These are phyloP conservation scores for Lepidocolaptes lacrymiger DNA, from an alignment of 2,797 vertebrate genomes.

Conservation along the genomic window DNA sequence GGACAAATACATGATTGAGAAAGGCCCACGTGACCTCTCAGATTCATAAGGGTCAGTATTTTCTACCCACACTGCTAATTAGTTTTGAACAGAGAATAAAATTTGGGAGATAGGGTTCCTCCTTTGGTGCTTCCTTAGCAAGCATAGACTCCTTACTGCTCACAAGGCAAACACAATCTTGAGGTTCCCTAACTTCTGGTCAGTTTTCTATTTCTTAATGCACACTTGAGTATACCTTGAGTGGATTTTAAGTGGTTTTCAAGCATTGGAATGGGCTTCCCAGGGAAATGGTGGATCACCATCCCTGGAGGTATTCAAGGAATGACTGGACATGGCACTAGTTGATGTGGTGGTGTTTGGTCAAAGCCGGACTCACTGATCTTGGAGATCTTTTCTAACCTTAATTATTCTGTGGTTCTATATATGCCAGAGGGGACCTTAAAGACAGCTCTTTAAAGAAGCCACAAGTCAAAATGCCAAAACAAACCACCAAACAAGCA, in stretches of 20 bases:
- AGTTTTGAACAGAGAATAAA: neutral
- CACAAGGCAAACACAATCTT: neutral
- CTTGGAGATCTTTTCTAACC: neutral
- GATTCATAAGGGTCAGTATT: neutral
- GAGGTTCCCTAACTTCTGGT: neutral
- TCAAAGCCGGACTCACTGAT: neutral
- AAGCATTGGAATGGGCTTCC: neutral
- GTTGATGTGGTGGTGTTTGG: neutral
- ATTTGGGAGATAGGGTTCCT: neutral
- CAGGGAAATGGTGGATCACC: neutral
- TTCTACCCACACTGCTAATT: neutral
- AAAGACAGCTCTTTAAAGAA: neutral
- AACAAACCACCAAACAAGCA: neutral
- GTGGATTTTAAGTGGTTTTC: neutral
- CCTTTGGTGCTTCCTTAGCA: neutral
- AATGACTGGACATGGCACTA: neutral
- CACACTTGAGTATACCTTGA: neutral
- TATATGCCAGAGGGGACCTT: neutral
- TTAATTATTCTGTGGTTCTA: neutral
- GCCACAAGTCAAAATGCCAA: neutral
- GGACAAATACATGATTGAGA: neutral
- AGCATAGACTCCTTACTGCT: neutral
- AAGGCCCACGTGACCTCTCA: neutral
- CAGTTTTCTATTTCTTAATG: neutral
- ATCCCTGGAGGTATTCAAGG: neutral